phyloP scores from a whole-genome alignment of 2,113 vertebrate genomes.

The Odontophorus gujanensis region DNA sequence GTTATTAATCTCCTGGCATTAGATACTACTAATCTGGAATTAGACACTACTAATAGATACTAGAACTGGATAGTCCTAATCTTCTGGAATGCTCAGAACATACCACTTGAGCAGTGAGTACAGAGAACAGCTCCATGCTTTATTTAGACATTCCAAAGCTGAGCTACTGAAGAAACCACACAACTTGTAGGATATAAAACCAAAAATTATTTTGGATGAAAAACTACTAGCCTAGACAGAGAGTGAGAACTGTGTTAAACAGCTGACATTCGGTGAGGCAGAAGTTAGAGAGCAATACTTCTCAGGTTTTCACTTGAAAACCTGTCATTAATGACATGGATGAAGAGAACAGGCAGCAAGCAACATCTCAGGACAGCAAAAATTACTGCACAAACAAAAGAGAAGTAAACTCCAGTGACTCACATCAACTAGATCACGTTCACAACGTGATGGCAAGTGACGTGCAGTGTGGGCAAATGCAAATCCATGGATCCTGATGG shows the following conservation, averaged over 20 bases:
- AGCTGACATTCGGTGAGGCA: background rate
- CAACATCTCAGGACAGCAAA: background rate
- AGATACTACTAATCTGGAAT: background rate
- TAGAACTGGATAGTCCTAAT: background rate
- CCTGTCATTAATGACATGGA: background rate
- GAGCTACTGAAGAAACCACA: background rate
- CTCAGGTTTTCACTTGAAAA: background rate
- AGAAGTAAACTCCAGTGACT: background rate
- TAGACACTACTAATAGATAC: background rate
- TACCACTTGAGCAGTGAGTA: background rate
- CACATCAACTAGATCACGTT: background rate
- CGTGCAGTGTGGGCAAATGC: background rate
- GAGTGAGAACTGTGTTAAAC: background rate
- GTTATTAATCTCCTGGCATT: background rate
- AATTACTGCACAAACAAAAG: background rate
- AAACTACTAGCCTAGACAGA: accelerated
- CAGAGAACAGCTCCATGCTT: background rate
- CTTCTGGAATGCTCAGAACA: background rate
- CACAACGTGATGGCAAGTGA: background rate
- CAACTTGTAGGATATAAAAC: background rate
- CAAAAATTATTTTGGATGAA: background rate
- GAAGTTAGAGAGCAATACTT: background rate
- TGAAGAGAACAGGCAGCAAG: background rate
- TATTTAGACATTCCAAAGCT: background rate
- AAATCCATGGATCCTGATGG: background rate